Evolutionary conservation across 2,888 invertebrate genomes (phyloP).

Genomic region (Serripes groenlandicus): DNA sequence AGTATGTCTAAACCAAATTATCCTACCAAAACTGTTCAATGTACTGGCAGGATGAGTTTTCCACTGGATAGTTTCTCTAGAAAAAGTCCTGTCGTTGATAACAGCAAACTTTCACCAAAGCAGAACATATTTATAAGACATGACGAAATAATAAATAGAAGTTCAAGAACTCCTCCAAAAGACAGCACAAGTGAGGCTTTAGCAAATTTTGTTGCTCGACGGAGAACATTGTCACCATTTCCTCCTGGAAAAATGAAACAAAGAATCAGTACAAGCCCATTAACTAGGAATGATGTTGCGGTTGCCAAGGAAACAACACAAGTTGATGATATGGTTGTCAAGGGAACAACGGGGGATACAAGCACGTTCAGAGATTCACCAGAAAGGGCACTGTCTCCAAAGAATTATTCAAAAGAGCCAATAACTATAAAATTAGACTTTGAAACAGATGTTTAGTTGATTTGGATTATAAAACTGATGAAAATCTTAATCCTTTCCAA

Average conservation of each 20-base stretch:
- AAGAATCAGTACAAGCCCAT: conserved; percentile 14
- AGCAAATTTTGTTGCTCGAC: conserved; percentile 59
- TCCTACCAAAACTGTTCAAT: background rate
- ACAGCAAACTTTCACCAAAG: no score
- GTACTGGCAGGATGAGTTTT: conserved; percentile 18
- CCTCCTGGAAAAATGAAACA: background rate
- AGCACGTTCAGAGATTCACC: no score
- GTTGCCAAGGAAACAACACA: background rate
- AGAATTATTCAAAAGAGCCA: conserved; percentile 46
- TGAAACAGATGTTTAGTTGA: conserved; percentile 6
- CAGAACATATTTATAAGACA: no score
- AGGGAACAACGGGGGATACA: background rate
- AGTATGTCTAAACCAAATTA: background rate
- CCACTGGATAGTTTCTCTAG: conserved; percentile 8
- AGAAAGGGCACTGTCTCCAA: conserved; percentile 2
- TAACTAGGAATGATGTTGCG: background rate
- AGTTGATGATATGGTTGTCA: background rate
- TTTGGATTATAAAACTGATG: background rate
- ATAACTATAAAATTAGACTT: conserved; percentile 49
- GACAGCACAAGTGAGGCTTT: conserved; percentile 39
- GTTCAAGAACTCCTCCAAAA: background rate
- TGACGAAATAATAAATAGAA: no score
- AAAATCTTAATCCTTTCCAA: background rate
- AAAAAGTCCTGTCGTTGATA: no score
- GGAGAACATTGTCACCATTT: conserved; percentile 57